Evolutionary conservation across 2,113 vertebrate genomes (phyloP).

Genomic region (Oreotrochilus melanogaster): DNA sequence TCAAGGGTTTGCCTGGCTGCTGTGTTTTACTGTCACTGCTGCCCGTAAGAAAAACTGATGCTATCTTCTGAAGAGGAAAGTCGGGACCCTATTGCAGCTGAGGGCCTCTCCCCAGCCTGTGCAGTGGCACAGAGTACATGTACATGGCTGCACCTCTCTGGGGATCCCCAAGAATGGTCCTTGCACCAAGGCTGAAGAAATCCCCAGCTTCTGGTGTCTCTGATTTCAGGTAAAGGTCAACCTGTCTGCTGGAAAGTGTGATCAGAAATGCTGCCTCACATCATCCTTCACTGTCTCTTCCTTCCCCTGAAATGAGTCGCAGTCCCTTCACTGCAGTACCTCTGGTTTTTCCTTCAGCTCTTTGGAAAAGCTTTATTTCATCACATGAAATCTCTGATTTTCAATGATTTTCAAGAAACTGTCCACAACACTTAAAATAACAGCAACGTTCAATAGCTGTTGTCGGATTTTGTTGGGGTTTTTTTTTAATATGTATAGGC

Average conservation of each 20-base stretch:
- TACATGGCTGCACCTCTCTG: rapidly evolving
- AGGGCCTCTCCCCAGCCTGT: neutral
- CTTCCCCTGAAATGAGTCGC: neutral
- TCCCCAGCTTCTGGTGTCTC: slow-evolving; percentile 36
- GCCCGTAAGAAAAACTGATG: slow-evolving; percentile 41
- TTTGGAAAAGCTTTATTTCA: neutral
- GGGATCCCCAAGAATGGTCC: neutral
- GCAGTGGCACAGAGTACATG: neutral
- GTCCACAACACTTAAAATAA: neutral
- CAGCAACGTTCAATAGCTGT: neutral
- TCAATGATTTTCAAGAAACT: neutral
- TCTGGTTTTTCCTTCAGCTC: neutral
- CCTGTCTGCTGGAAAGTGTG: slow-evolving; percentile 34
- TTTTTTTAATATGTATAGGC: neutral
- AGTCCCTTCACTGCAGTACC: neutral
- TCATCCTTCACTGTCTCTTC: slow-evolving; percentile 49
- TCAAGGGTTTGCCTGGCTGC: slow-evolving; percentile 35
- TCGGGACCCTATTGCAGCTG: neutral
- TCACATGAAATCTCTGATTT: neutral
- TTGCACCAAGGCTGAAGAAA: slow-evolving; percentile 33
- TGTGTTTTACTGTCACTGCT: neutral
- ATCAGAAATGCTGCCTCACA: neutral
- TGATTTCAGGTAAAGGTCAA: slow-evolving; percentile 61
- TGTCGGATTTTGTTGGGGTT: neutral
- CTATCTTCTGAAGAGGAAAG: slow-evolving; percentile 43